phyloP scores from a whole-genome alignment of 2,113 vertebrate genomes.

The Festucalex cinctus region DNA sequence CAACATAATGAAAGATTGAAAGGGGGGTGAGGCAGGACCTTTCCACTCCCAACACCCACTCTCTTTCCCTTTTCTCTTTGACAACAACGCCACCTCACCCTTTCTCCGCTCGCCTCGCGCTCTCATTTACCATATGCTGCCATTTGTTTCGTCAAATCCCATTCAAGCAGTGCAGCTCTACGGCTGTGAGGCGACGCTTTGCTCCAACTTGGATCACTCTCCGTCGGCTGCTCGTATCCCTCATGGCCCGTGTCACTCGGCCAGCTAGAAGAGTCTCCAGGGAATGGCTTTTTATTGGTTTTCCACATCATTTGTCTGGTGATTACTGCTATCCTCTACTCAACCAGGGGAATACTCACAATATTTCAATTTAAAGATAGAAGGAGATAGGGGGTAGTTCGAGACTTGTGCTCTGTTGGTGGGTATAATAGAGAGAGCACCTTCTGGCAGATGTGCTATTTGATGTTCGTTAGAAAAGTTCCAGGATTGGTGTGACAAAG shows the following conservation, averaged over 20 bases:
- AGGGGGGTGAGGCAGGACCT: constrained; percentile 61
- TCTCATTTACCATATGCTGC: constrained; percentile 82
- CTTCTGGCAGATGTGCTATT: constrained; percentile 21
- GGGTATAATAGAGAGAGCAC: constrained; percentile 41
- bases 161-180: constrained; percentile 61
- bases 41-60: constrained; percentile 17
- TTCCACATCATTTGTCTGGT: constrained; percentile 69
- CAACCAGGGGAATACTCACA: constrained; percentile 64
- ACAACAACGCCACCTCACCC: constrained; percentile 72
- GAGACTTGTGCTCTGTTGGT: constrained; percentile 45
- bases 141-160: constrained; percentile 79
- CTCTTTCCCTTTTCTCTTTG: constrained; percentile 41
- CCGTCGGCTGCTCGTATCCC: constrained; percentile 51
- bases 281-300: constrained; percentile 67
- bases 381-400: constrained; percentile 17
- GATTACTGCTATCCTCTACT: constrained; percentile 58
- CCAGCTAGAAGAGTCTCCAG: constrained; percentile 59
- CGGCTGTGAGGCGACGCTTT: constrained; percentile 44
- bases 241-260: constrained; percentile 57
- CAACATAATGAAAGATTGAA: constrained; percentile 79
- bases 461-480: neutral
- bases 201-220: constrained; percentile 44
- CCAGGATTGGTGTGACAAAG: neutral
- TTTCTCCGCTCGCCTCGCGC: constrained; percentile 42
- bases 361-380: constrained; percentile 66